Base-by-base conservation (phyloP, 2,888 invertebrate species). In the Ichneumon xanthorius region DNA sequence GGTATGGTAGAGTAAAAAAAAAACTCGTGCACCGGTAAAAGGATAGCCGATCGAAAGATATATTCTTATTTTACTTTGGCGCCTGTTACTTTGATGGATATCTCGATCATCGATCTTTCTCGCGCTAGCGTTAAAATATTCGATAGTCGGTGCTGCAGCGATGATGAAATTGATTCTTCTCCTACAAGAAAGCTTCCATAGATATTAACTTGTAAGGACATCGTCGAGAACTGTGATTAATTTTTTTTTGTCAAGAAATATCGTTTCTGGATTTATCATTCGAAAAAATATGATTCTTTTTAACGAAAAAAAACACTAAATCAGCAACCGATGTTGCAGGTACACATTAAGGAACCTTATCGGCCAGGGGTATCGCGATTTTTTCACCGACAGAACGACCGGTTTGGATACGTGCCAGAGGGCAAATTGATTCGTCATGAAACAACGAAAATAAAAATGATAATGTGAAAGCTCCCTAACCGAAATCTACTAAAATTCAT, bases 101-200 rank as follows among this genome's bases (percentile, higher is more conserved):
- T 37, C 50, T 76, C 37, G 76, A 76, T 65, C 50, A 76, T 65
- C 76, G 65, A 76, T 76, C 65, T 76, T 65, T 22, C 65, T 76
- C 22, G 63, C 65, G 48, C 50, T 22, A 76, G 22, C 33, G 30
- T 4, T 16, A 50, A 4, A 1, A 11, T 22, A 11, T 6, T 6
- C 30, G 16, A 19, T 61, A 45, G 26, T 63, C 14, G 14, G 48
- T 50, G 76, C 22, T 37, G 22, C 11, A 30, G 9, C 6, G 45
- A 58, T 40, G 65, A 7, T 53, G 7, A 67, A 77, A 65, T 53
- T 77, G 67, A 55, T 77, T 67, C 26, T 37, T 53, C 26, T 67
- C 67, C 67, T 63, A 26, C 26, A n/a, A 22, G 0, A 55, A 67
- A 77, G 11, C 50, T 37, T 53, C 14, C 22, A 1, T 2, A 11